phyloP scores from a whole-genome alignment of 2,888 invertebrate species.

The Exocentrus adspersus region DNA sequence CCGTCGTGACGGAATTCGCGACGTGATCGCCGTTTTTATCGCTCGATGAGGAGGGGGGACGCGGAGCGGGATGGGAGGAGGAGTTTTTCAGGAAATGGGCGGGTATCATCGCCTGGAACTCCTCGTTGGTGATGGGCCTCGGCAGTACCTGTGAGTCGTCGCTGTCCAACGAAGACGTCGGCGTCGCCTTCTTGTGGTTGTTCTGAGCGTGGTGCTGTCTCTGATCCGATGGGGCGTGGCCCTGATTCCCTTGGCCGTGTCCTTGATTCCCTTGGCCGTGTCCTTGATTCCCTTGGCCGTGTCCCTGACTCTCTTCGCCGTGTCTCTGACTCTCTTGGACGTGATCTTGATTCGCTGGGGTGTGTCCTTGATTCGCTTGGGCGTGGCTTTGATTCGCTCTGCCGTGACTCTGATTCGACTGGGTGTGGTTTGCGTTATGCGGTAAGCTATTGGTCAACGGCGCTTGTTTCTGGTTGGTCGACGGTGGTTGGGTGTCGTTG shows the following conservation, averaged over 20 bases:
- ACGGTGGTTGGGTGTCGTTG: slow-evolving; percentile 30
- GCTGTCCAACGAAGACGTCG: slow-evolving; percentile 65
- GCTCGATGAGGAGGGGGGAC: slow-evolving; percentile 56
- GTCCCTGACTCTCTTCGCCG: too few relatives aligned
- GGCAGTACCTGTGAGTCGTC: slow-evolving; percentile 68
- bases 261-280: too few relatives aligned
- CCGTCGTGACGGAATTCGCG: slow-evolving; percentile 74
- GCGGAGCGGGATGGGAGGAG: slow-evolving; percentile 42
- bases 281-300: too few relatives aligned
- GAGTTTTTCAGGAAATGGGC: slow-evolving; percentile 79
- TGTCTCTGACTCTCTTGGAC: slow-evolving; percentile 6
- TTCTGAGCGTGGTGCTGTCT: slow-evolving; percentile 48
- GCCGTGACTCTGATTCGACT: background rate
- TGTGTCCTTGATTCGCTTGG: background rate
- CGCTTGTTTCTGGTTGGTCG: slow-evolving; percentile 16
- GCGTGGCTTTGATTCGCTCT: background rate
- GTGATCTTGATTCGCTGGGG: background rate
- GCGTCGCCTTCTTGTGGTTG: slow-evolving; percentile 63
- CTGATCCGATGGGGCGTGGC: background rate
- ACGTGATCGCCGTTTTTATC: slow-evolving; percentile 58
- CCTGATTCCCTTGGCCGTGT: background rate
- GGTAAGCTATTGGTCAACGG: slow-evolving; percentile 22
- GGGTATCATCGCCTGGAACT: slow-evolving; percentile 95
- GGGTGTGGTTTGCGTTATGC: slow-evolving; percentile 17
- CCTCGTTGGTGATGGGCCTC: slow-evolving; percentile 91